Evolutionary conservation across 1,140 invertebrate species (phyloP).

Genomic region (Araneus ventricosus): DNA sequence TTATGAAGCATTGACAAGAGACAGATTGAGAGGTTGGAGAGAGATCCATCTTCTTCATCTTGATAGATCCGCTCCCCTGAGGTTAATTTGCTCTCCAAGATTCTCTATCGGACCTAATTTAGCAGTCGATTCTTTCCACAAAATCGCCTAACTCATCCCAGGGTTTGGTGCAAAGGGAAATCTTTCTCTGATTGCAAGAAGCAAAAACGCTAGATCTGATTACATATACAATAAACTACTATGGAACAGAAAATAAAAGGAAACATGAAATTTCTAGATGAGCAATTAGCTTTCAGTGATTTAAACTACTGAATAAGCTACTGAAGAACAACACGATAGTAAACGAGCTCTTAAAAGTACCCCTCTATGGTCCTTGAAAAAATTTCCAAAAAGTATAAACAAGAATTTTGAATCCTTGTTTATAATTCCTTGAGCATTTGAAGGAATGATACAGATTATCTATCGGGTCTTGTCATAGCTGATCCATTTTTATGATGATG

Average conservation of each 20-base stretch:
- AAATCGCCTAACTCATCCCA: not conserved
- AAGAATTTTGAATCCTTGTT: too few species aligned
- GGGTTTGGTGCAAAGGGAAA: not conserved
- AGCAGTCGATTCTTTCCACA: conserved; percentile 42
- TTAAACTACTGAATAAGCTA: too few species aligned
- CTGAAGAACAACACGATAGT: too few species aligned
- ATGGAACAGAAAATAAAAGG: not conserved
- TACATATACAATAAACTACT: not conserved
- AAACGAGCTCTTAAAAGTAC: too few species aligned
- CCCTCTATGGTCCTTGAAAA: too few species aligned
- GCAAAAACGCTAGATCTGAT: not conserved
- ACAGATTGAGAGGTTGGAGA: conserved; percentile 44
- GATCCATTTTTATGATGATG: too few species aligned
- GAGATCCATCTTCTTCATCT: conserved; percentile 68
- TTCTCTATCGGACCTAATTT: conserved; percentile 12
- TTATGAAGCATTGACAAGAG: conserved; percentile 67
- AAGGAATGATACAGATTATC: too few species aligned
- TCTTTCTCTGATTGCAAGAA: not conserved
- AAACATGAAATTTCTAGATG: too few species aligned
- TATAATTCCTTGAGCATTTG: too few species aligned
- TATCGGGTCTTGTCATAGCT: too few species aligned
- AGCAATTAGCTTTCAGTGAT: too few species aligned
- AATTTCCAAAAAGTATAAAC: too few species aligned
- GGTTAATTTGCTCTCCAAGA: conserved; percentile 51
- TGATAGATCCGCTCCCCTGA: conserved; percentile 55